Conservation (phyloP, 2,113 vertebrate species). For the Thunnus maccoyii region DNA sequence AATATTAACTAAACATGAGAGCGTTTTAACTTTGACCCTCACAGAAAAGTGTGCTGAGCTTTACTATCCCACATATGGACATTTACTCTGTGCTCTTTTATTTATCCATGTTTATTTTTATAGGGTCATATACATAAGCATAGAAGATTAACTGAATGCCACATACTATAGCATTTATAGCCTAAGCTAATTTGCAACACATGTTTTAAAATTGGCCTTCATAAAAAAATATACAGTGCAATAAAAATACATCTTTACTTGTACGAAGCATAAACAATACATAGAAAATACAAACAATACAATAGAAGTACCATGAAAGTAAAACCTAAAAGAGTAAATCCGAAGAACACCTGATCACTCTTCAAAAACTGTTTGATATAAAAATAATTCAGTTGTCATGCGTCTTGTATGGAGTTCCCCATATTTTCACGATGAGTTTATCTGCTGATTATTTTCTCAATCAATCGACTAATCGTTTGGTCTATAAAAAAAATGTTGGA, state of each 20-base stretch:
- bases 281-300: background rate
- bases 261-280: background rate
- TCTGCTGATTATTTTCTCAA: background rate
- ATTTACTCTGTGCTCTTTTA: conserved; percentile 1
- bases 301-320: background rate
- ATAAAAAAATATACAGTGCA: background rate
- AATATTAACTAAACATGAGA: conserved; percentile 11
- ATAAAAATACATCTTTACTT: background rate
- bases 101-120: conserved; percentile 16
- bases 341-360: background rate
- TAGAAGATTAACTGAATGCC: conserved; percentile 10
- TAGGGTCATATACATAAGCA: background rate
- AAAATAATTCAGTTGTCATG: background rate
- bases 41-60: background rate
- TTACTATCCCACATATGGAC: background rate
- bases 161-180: background rate
- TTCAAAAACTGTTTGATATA: background rate
- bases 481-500: background rate
- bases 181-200: conserved; percentile 5
- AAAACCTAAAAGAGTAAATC: background rate
- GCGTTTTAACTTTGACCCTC: background rate
- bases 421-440: no score
- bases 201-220: conserved; percentile 1
- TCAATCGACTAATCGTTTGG: background rate
- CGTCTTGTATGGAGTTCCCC: no score